Conservation (phyloP, 2,888 invertebrate species). For the Oxytorus armatus region DNA sequence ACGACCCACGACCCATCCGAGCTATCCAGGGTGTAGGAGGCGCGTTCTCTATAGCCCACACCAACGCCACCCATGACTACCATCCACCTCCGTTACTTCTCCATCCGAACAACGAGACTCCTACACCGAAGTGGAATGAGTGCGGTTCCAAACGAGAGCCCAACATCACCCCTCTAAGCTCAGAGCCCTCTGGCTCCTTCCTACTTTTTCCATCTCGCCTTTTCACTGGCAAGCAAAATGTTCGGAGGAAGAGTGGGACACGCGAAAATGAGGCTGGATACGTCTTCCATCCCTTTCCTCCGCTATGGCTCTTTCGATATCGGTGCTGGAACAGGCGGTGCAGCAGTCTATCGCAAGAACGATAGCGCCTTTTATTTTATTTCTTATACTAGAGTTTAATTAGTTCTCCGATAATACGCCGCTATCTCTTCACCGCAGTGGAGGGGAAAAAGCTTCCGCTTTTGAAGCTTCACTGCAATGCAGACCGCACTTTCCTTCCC, state of each 20-base stretch:
- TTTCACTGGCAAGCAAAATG: constrained; percentile 43
- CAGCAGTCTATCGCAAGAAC: constrained; percentile 75
- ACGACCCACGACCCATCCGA: constrained; percentile 35
- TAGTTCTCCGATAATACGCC: constrained; percentile 81
- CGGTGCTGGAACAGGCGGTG: constrained; percentile 57
- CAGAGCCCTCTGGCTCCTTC: constrained; percentile 32
- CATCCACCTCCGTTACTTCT: constrained; percentile 6
- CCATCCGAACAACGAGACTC: constrained; percentile 46
- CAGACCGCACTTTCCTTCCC: constrained; percentile 41
- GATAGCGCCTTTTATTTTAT: constrained; percentile 81
- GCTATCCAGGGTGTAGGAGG: constrained; percentile 16
- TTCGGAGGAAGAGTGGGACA: constrained; percentile 16
- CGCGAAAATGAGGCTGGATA: constrained; percentile 35
- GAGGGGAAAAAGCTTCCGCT: constrained; percentile 65
- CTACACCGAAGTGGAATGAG: constrained; percentile 28
- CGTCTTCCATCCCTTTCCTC: constrained; percentile 20
- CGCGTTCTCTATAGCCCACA: constrained; percentile 8
- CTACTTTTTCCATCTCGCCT: constrained; percentile 46
- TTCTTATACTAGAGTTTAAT: constrained; percentile 82
- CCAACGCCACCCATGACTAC: constrained; percentile 6
- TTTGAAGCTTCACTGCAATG: constrained; percentile 33
- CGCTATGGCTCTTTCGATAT: constrained; percentile 63
- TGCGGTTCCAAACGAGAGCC: constrained; percentile 23
- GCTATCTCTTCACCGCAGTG: constrained; percentile 77
- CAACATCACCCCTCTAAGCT: constrained; percentile 41